Evolutionary conservation across 30 jellyfish, hydroid and myxozoan species (phyloP), one percentile per base, ranked within the genome.

Genomic region (Turritopsis dohrnii): DNA sequence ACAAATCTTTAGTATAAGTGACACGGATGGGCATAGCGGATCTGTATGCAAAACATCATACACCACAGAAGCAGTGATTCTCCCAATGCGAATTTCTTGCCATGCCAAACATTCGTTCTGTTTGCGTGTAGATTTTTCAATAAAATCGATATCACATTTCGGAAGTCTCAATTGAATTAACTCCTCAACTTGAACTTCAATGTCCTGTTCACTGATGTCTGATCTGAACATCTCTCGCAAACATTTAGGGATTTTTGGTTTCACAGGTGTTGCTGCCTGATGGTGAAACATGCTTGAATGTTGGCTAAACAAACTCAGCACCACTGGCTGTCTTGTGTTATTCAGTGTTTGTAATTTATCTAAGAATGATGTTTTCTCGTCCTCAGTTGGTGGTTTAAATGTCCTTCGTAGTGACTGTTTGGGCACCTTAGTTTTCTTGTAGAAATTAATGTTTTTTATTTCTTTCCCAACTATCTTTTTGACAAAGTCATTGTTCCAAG

Each of bases 61-160:
- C 21, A 79, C 86, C 1, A 23, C 53, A 23, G 81, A 79, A 29
- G 86, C 86, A 17, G 86, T 79, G 53, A 1, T 79, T 53, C 86
- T 8, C 13, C 86, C 86, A 79, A 65, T 53, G 29, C 0, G 83
- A 7, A 0, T 25, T 75, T 25, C 52, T 21, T 25, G n/a, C 83
- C 83, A 75, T 25, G 31, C 77, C 21, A 23, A 18, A 22, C 71
- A 79, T 8, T 27, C 31, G 4, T 27, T 60, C 24, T 76, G 82
- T 30, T 79, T 79, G 18, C 86, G 29, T 52, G 86, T 79, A 16
- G 52, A 79, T 52, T 79, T 30, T 54, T 79, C 86, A 28, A 79
- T 74, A 71, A 22, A 85, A 29, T 28, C 81, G 21, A 52, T 84
- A 30, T 76, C 90, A 84, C 28, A 86, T 29, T 84, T 30, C 13